Conservation (phyloP, 2,888 invertebrate genomes). For the Icerya purchasi region DNA sequence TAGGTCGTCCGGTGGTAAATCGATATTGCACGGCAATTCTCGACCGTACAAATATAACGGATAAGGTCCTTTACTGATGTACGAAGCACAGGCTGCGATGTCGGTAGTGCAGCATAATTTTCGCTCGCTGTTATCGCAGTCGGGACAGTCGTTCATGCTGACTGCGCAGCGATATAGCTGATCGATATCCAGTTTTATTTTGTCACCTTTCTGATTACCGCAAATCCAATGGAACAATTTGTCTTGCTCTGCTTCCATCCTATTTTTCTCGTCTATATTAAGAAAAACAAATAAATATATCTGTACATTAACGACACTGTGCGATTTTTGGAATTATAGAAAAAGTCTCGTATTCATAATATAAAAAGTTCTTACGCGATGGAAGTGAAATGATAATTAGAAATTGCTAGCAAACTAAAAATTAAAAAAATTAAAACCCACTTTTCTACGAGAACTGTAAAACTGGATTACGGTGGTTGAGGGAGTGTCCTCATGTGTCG, state of each 20-base stretch:
- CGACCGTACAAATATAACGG: conserved; percentile 1
- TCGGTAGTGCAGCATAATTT: neutral
- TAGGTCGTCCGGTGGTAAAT: neutral
- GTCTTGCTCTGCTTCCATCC: neutral
- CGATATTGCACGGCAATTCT: neutral
- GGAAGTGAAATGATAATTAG: no score
- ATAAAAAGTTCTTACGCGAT: no score
- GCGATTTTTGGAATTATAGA: no score
- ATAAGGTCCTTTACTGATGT: conserved; percentile 8
- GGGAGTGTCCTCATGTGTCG: no score
- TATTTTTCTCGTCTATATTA: no score
- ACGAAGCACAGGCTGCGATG: neutral
- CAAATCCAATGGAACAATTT: conserved; percentile 7
- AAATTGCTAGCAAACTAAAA: no score
- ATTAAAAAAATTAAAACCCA: no score
- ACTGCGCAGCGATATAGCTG: neutral
- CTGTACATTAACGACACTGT: no score
- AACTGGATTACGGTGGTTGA: no score
- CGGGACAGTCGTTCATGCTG: conserved; percentile 6
- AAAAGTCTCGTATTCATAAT: no score
- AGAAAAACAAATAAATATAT: no score
- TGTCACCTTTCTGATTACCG: conserved; percentile 1
- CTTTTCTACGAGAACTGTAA: no score
- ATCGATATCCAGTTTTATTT: conserved; percentile 1
- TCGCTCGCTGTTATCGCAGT: neutral